Evolutionary conservation across 2,797 vertebrate species (phyloP).

Genomic region (Lepilemur septentrionalis): DNA sequence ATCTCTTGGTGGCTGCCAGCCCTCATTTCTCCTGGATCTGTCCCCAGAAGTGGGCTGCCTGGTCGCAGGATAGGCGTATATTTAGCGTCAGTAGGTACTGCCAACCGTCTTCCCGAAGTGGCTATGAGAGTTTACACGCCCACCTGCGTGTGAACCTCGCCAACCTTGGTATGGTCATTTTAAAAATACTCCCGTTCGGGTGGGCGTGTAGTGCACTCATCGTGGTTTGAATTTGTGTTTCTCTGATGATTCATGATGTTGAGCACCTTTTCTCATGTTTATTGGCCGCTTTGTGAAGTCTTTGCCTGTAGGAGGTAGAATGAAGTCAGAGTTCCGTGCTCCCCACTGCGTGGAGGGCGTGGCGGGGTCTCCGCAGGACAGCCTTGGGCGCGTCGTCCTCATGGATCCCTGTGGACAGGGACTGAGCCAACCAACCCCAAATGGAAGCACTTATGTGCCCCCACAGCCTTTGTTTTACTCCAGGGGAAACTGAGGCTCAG

Average conservation of each 20-base stretch:
- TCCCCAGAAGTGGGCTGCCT: background rate
- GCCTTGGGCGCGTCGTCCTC: background rate
- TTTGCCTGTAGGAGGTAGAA: background rate
- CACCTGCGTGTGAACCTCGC: background rate
- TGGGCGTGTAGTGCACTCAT: background rate
- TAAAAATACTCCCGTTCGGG: background rate
- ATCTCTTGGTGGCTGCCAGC: background rate
- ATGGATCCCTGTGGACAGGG: background rate
- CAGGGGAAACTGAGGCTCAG: background rate
- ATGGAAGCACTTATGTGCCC: background rate
- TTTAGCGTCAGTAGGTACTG: background rate
- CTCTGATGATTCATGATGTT: background rate
- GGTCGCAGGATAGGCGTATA: background rate
- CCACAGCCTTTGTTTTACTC: background rate
- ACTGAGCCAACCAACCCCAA: background rate
- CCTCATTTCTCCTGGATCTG: background rate
- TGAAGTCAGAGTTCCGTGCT: background rate
- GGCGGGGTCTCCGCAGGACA: background rate
- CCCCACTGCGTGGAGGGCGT: accelerated
- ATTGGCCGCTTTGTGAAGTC: background rate
- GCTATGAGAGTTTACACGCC: background rate
- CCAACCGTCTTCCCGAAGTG: slow-evolving; percentile 1
- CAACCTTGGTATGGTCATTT: background rate
- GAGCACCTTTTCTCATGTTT: background rate
- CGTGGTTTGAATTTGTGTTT: background rate